Conservation (phyloP, 2,888 invertebrate species). For the Lasioglossum calceatum region DNA sequence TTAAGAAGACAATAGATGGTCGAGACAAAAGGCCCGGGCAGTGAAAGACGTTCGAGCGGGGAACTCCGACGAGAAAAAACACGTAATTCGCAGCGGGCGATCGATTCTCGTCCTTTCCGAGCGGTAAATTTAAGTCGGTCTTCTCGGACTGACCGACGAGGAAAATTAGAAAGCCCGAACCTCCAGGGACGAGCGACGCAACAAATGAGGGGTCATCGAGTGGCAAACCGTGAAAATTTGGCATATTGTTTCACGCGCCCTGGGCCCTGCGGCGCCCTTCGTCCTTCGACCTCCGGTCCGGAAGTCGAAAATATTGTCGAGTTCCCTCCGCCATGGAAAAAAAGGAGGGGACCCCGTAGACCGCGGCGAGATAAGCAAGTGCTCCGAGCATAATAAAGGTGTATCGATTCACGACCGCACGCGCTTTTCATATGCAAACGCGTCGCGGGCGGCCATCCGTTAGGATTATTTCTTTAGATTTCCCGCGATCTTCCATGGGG, state of each 20-base stretch:
- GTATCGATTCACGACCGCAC: conserved; percentile 80
- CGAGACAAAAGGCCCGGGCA: neutral
- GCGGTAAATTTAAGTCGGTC: conserved; percentile 15
- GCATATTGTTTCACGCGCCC: conserved; percentile 79
- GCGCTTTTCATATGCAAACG: conserved; percentile 84
- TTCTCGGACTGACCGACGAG: conserved; percentile 6
- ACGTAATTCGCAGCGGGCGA: conserved; percentile 48
- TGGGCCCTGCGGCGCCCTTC: conserved; percentile 38
- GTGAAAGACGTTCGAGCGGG: conserved; percentile 4
- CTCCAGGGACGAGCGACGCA: conserved; percentile 49
- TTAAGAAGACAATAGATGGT: neutral
- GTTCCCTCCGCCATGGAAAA: conserved; percentile 73
- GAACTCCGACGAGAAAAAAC: neutral
- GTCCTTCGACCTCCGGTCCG: conserved; percentile 55
- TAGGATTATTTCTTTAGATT: conserved; percentile 82
- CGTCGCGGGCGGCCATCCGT: conserved; percentile 82
- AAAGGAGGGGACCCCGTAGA: conserved; percentile 52
- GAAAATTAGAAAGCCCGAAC: conserved; percentile 60
- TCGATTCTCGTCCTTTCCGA: conserved; percentile 27
- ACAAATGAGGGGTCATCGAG: conserved; percentile 47
- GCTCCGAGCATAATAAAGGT: conserved; percentile 81
- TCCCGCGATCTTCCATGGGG: conserved; percentile 55
- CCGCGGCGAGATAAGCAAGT: conserved; percentile 81
- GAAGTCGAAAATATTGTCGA: conserved; percentile 83
- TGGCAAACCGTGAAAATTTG: conserved; percentile 74